Base-by-base conservation (phyloP, 2,888 invertebrate genomes). In the Drosophila borealis region DNA sequence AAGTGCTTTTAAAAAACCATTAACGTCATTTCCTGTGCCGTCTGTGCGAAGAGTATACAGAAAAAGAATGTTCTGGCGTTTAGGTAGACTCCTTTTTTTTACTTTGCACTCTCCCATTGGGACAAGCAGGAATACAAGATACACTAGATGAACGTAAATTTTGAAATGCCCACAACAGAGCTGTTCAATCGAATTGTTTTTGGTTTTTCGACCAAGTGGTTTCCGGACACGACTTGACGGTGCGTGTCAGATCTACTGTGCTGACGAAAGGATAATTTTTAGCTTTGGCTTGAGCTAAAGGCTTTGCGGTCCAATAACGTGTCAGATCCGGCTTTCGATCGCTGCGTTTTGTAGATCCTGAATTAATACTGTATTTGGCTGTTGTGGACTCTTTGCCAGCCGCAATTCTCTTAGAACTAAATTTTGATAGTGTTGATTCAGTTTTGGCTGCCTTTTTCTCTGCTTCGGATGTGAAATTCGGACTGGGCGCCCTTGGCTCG, bases 1-100 rank as follows among this genome's bases (percentile, higher is more conserved):
- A 87, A 85, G 85, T 85, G 89, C 85, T 87, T 85, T 85, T 89
- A 81, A 83, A 88, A 85, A 84, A 89, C 88, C 85, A 85, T 85
- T 85, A 89, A 81, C 75, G 85, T 79, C 72, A 81, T 79, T 81
- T 89, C 80, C 89, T 74, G 62, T 62, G 64, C 75, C 69, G 61
- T 65, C 77, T 70, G 76, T 75, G 66, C 45, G 60, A 45, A 37
- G 41, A 57, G 29, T 29, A 29, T 29, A 29, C 29, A 29, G 29
- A 29, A 29, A 29, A 29, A 29, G 29, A 29, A 29, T 25, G 29
- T 29, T 8, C 29, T 29, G 29, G 29, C 8, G 29, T 29, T 29
- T 61, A 46, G 45, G 45, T 62, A 11, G 36, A 49, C 39, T 44
- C 11, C 5, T 33, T 50, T 51, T 51, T 41, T 72, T 72, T 78